Conservation (phyloP, 2,797 vertebrate species). For the Lepus oiostolus region DNA sequence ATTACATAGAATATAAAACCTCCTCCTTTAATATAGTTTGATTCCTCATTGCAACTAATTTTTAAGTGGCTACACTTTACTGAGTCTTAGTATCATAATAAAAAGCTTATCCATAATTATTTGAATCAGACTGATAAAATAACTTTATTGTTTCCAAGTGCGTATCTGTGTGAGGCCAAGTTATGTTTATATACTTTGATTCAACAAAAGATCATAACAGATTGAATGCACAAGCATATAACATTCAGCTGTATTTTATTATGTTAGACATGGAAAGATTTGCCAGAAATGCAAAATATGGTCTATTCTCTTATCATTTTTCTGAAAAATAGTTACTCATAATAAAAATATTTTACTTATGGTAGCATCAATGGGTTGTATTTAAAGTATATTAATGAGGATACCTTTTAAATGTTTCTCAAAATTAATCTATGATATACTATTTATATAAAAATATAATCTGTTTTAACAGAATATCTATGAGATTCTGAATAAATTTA, state of each 20-base stretch:
- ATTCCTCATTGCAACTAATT: neutral
- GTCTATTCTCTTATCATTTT: neutral
- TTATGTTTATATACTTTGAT: neutral
- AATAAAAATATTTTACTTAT: neutral
- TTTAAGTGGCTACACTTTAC: neutral
- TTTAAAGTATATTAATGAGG: neutral
- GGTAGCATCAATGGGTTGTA: neutral
- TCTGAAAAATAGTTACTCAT: neutral
- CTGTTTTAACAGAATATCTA: neutral
- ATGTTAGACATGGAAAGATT: neutral
- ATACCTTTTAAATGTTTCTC: neutral
- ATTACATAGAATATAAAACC: neutral
- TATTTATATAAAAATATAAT: neutral
- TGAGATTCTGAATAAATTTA: neutral
- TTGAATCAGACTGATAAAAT: neutral
- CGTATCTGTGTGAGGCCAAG: neutral
- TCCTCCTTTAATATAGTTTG: neutral
- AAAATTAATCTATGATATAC: neutral
- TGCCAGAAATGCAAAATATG: neutral
- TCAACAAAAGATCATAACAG: neutral
- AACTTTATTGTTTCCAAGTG: neutral
- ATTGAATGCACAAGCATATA: neutral
- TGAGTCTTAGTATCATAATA: neutral
- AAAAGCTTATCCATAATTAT: neutral
- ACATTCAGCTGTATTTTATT: neutral